These are phyloP conservation scores for Etheostoma perlongum DNA, from an alignment of 2,797 vertebrate species.

Conservation along the genomic window DNA sequence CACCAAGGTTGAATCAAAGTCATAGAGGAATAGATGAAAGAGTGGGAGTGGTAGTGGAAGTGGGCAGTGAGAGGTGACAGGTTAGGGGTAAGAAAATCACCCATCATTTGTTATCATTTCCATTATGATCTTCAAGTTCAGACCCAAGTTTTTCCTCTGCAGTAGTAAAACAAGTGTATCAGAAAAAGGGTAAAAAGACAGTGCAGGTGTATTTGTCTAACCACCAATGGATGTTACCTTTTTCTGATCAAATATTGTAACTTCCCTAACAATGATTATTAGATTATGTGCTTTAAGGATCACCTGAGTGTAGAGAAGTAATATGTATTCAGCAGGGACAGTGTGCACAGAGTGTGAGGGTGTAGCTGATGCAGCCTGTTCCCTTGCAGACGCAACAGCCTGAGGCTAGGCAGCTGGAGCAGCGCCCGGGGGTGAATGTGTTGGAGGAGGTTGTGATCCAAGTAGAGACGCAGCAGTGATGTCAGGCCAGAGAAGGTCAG, in stretches of 20 bases:
- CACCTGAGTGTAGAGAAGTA: constrained; percentile 90
- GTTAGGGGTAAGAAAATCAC: constrained; percentile 24
- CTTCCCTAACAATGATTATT: background rate
- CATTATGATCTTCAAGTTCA: constrained; percentile 29
- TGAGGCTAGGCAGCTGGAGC: constrained; percentile 89
- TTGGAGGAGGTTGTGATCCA: constrained; percentile 94
- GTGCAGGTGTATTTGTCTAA: background rate
- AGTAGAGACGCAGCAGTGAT: constrained; percentile 89
- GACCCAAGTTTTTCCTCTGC: constrained; percentile 6
- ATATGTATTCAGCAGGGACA: constrained; percentile 90
- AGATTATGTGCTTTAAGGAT: constrained; percentile 27
- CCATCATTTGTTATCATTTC: constrained; percentile 39
- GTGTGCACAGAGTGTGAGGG: constrained; percentile 89
- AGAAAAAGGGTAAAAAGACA: background rate
- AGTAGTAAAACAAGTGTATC: background rate
- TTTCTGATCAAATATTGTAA: background rate
- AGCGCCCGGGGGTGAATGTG: constrained; percentile 94
- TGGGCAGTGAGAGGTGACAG: constrained; percentile 20
- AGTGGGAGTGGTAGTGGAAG: constrained; percentile 4
- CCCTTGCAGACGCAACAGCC: constrained; percentile 93
- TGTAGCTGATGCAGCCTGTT: constrained; percentile 93
- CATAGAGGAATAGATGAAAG: constrained; percentile 16
- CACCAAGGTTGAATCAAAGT: constrained; percentile 19
- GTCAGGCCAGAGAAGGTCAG: constrained; percentile 90
- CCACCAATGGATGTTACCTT: background rate